A percentile compares a stretch with the other conserved stretches of the same genome.
Evolutionary conservation across 1,140 invertebrate genomes (phyloP).

Genomic region (Ladona fulva): DNA sequence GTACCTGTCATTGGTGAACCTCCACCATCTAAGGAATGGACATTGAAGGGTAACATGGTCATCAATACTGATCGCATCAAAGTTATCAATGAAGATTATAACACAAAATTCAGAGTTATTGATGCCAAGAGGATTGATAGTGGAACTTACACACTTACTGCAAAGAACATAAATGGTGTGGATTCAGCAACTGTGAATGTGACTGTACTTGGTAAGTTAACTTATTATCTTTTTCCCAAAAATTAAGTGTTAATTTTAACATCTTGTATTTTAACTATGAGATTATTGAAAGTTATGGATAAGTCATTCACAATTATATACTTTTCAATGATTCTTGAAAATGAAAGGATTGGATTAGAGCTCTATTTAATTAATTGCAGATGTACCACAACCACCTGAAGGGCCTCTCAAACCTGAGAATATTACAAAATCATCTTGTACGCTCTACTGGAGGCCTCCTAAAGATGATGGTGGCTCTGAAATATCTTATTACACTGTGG

Average conservation of each 20-base stretch:
- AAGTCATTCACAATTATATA: no score
- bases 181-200: slow-evolving; percentile 83
- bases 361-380: slow-evolving; percentile 30
- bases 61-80: slow-evolving; percentile 74
- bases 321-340: no score
- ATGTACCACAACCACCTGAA: slow-evolving; percentile 79
- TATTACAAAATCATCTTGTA: slow-evolving; percentile 74
- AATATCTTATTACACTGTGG: slow-evolving; percentile 83
- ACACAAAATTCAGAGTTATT: slow-evolving; percentile 75
- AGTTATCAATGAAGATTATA: slow-evolving; percentile 74
- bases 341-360: no score
- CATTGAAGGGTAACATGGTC: slow-evolving; percentile 67
- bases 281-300: no score
- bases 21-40: slow-evolving; percentile 88
- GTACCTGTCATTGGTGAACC: slow-evolving; percentile 92
- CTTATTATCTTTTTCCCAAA: background rate
- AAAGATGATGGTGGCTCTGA: slow-evolving; percentile 88
- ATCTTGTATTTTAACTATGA: no score
- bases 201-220: slow-evolving; percentile 57
- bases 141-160: slow-evolving; percentile 79
- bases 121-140: slow-evolving; percentile 84
- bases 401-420: slow-evolving; percentile 74
- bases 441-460: slow-evolving; percentile 76
- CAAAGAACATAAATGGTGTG: slow-evolving; percentile 84
- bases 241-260: no score